Base-by-base conservation (phyloP, 2,888 invertebrate species). In the Zelleria hepariella region DNA sequence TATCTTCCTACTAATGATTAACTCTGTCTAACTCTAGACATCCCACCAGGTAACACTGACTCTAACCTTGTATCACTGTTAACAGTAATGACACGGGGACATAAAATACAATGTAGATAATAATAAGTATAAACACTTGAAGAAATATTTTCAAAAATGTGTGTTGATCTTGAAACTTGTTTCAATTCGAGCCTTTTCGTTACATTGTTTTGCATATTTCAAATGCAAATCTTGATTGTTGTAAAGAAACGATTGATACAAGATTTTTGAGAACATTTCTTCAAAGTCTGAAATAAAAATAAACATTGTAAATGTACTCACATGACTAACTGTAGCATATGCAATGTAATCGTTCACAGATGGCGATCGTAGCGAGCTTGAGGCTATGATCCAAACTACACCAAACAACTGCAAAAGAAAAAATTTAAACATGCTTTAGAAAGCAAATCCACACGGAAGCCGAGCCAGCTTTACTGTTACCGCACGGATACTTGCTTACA, bases 321-420 rank as follows among this genome's bases (percentile, higher is more conserved):
- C 78, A 64, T 62, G 48, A 57, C 77, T 82, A 82, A 85, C 77
- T 64, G 70, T 78, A 78, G 87, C 85, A 86, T 86, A 86, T 77
- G 86, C 87, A 80, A 80, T 87, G 80, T 87, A 86, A 86, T 86
- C 86, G 80, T 87, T 78, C 89, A 86, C 89, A 89, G 89, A 89
- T 89, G 89, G 89, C 80, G 89, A 89, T 86, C 89, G 87, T 89
- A 89, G 89, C 82, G 89, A 89, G 83, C 88, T 89, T 77, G 89
- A 89, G 66, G 89, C 85, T 88, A 89, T 89, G 89, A 89, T 89
- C 77, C 89, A 89, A 89, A 89, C 86, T 67, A 89, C 89, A 85
- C 89, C 89, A 85, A 89, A 89, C 88, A 88, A 89, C 89, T 89
- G 89, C 88, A 89, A 89, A 89, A 82, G 89, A 88, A 89, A 89